phyloP scores from a whole-genome alignment of 2,113 vertebrate genomes.

The Egretta garzetta region DNA sequence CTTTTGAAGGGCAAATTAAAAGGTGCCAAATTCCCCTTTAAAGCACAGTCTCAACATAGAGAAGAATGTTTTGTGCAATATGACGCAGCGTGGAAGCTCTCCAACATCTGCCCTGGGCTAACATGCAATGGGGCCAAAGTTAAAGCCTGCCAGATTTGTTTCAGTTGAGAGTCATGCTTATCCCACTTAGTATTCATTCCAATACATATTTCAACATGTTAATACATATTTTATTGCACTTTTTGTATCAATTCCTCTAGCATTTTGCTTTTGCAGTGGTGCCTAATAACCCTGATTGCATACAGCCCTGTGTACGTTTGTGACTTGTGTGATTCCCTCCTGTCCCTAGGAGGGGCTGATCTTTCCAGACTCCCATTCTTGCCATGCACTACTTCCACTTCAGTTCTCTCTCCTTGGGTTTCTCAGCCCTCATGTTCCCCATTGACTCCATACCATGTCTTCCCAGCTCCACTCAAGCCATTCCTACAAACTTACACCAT shows the following conservation, averaged over 20 bases:
- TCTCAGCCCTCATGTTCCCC: not conserved
- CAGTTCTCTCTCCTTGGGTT: not conserved
- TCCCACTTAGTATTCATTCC: not conserved
- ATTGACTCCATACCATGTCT: not conserved
- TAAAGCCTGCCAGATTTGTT: not conserved
- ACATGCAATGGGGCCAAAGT: not conserved
- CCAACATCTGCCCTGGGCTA: not conserved
- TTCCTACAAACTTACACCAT: not conserved
- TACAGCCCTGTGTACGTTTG: not conserved
- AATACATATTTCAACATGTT: constrained; percentile 56
- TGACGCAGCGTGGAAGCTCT: not conserved
- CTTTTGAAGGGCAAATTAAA: not conserved
- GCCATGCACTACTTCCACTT: not conserved
- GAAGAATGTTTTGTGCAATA: not conserved
- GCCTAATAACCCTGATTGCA: constrained; percentile 10
- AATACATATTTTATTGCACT: constrained; percentile 62
- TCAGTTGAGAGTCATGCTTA: not conserved
- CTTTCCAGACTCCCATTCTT: not conserved
- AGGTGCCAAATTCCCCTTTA: not conserved
- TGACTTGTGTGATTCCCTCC: not conserved
- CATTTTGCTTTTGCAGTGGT: not conserved
- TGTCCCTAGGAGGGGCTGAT: not conserved
- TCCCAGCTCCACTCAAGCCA: not conserved
- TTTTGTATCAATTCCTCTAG: not conserved
- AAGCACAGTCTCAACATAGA: not conserved